phyloP scores from a whole-genome alignment of 2,113 vertebrate species.

The Bostrychus sinensis region DNA sequence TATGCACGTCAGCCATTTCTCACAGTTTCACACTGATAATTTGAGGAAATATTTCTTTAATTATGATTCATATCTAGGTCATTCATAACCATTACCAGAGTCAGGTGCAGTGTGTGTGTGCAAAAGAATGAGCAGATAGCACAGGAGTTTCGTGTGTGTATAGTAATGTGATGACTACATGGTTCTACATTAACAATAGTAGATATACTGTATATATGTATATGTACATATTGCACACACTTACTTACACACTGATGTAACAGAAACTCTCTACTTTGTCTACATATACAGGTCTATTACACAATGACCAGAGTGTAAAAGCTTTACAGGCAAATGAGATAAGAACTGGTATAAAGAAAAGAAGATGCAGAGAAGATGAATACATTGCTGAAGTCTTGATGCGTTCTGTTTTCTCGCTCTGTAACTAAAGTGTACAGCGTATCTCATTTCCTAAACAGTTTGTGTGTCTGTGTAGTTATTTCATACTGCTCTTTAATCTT shows the following conservation, averaged over 20 bases:
- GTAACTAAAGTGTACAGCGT: background rate
- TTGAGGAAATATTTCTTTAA: slow-evolving; percentile 54
- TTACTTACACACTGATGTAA: too few relatives aligned
- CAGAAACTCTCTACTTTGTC: too few relatives aligned
- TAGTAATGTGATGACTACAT: too few relatives aligned
- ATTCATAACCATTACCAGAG: slow-evolving; percentile 33
- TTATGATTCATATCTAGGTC: slow-evolving; percentile 62
- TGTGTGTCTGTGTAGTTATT: background rate
- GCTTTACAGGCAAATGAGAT: background rate
- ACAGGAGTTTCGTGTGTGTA: background rate
- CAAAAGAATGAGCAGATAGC: background rate
- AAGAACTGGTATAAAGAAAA: background rate
- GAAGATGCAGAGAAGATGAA: background rate
- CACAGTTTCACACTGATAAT: slow-evolving; percentile 49
- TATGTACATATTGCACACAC: too few relatives aligned
- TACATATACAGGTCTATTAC: too few relatives aligned
- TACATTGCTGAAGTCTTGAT: background rate
- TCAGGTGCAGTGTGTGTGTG: slow-evolving; percentile 12
- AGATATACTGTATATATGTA: too few relatives aligned
- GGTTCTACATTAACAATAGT: too few relatives aligned
- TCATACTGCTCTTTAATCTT: background rate
- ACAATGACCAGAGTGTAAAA: background rate
- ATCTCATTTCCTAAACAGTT: background rate
- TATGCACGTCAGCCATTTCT: slow-evolving; percentile 19
- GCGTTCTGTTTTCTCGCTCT: background rate